phyloP scores from a whole-genome alignment of 2,888 invertebrate species.

The Heliconius cydno region DNA sequence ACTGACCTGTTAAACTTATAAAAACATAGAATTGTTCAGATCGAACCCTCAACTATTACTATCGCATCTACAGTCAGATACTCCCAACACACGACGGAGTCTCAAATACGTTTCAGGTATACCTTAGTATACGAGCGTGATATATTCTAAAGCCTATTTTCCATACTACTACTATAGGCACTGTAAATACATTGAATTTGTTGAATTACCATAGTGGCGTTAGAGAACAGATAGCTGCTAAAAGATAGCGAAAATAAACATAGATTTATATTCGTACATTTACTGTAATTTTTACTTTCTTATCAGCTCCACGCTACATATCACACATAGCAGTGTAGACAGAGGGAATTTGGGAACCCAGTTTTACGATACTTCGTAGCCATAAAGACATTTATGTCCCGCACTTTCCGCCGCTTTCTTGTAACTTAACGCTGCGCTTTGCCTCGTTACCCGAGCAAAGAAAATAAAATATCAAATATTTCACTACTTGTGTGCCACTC shows the following conservation, averaged over 20 bases:
- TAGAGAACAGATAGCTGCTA: not conserved
- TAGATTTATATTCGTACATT: not conserved
- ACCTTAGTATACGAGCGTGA: not conserved
- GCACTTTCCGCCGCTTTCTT: not conserved
- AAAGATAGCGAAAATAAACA: too few species aligned
- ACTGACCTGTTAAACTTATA: not conserved
- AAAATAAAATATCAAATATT: too few species aligned
- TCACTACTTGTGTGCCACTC: too few species aligned
- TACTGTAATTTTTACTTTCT: not conserved
- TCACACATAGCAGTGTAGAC: not conserved
- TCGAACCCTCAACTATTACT: not conserved
- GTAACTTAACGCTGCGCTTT: too few species aligned
- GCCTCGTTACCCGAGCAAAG: too few species aligned
- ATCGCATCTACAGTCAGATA: not conserved
- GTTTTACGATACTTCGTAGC: not conserved
- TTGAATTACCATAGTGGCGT: not conserved
- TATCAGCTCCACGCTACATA: not conserved
- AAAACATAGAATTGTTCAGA: not conserved
- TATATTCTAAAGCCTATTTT: constrained; percentile 1
- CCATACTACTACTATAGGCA: constrained; percentile 2
- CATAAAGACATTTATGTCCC: not conserved
- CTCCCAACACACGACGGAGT: not conserved
- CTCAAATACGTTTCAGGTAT: constrained; percentile 6
- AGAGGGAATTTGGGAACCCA: not conserved
- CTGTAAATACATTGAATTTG: constrained; percentile 13